These are phyloP conservation scores for Drosophila anceps DNA, from an alignment of 2,888 invertebrate species.

Conservation along the genomic window DNA sequence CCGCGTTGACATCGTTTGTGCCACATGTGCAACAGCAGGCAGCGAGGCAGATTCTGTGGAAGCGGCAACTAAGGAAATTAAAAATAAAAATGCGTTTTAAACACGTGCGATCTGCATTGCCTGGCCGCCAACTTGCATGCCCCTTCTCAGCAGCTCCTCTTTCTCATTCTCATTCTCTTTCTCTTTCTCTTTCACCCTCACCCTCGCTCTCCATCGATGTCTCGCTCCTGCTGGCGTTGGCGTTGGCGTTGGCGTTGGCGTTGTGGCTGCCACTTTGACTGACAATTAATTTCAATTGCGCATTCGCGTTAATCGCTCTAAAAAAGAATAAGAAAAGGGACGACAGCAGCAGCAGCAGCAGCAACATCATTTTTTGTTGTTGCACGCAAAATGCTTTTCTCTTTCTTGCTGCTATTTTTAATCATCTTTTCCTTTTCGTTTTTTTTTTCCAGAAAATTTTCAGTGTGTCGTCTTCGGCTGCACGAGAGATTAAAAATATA, in stretches of 20 bases:
- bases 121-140: conserved; percentile 7
- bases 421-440: conserved; percentile 42
- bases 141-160: background rate
- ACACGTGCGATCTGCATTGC: conserved; percentile 64
- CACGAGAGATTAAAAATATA: conserved; percentile 70
- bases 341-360: conserved; percentile 22
- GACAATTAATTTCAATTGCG: conserved; percentile 81
- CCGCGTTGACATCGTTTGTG: conserved; percentile 74
- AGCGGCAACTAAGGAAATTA: conserved; percentile 54
- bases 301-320: conserved; percentile 77
- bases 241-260: conserved; percentile 47
- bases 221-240: conserved; percentile 26
- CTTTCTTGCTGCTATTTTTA: conserved; percentile 57
- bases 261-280: conserved; percentile 71
- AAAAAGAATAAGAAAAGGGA: conserved; percentile 55
- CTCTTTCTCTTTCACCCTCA: background rate
- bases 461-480: conserved; percentile 62
- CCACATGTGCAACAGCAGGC: conserved; percentile 62
- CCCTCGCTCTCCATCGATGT: background rate
- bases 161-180: background rate
- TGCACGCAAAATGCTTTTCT: conserved; percentile 34
- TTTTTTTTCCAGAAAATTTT: conserved; percentile 41
- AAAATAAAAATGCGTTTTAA: conserved; percentile 68
- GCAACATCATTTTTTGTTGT: conserved; percentile 13
- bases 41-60: conserved; percentile 38